Evolutionary conservation across 2,113 vertebrate species (phyloP).

Genomic region (human): GRCh38 chr7:49335001-49335500

Average conservation of each 20-base stretch:
- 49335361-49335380: not conserved
- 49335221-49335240: not conserved
- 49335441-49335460: not conserved
- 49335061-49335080: not conserved
- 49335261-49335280: not conserved
- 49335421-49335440: not conserved
- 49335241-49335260: not conserved
- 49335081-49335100: not conserved
- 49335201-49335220: not conserved
- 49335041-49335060: not conserved
- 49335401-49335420: not conserved
- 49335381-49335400: not conserved
- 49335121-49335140: not conserved
- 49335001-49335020: not conserved
- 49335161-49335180: not conserved
- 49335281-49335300: not conserved
- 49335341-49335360: not conserved
- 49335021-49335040: not conserved
- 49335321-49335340: not conserved
- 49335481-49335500: not conserved
- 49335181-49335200: not conserved
- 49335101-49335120: not conserved
- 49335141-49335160: not conserved
- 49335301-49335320: not conserved
- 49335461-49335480: not conserved